A percentile compares a stretch with the other conserved stretches of the same genome.
These are phyloP conservation scores for Thalassarche chlororhynchos DNA, from an alignment of 2,113 vertebrate species.

Conservation along the genomic window DNA sequence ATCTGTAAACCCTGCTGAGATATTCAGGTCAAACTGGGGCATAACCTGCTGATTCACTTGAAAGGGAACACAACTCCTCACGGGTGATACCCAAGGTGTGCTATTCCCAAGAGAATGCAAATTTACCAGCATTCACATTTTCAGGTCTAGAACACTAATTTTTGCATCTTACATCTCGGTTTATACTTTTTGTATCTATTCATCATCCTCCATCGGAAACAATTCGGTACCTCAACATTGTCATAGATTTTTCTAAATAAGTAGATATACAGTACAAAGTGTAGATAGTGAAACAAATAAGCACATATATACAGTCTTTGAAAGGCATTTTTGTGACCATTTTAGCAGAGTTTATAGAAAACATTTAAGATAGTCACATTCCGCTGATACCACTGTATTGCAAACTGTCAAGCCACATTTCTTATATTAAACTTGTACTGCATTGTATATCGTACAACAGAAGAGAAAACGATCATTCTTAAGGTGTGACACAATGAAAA, in stretches of 20 bases:
- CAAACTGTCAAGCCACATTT: conserved; percentile 63
- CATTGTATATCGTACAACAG: conserved; percentile 19
- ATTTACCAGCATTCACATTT: conserved; percentile 42
- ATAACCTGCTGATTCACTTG: background rate
- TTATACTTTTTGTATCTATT: background rate
- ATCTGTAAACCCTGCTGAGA: background rate
- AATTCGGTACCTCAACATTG: conserved; percentile 15
- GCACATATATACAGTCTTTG: conserved; percentile 62
- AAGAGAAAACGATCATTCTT: background rate
- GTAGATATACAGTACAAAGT: conserved; percentile 65
- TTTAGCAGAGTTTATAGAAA: conserved; percentile 70
- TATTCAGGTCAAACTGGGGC: background rate
- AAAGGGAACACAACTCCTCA: background rate
- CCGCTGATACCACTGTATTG: conserved; percentile 37
- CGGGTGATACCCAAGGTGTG: background rate
- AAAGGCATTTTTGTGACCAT: conserved; percentile 78
- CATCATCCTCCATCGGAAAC: background rate
- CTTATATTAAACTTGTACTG: conserved; percentile 54
- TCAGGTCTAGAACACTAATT: background rate
- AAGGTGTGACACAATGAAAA: conserved; percentile 34
- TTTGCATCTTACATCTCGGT: background rate
- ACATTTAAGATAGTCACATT: conserved; percentile 57
- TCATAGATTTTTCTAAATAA: conserved; percentile 35
- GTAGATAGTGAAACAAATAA: conserved; percentile 44
- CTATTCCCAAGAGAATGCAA: background rate